Percentiles rank a stretch among this genome's conserved stretches.
Evolutionary conservation across 2,888 invertebrate genomes (phyloP).

Genomic region (Heliconius charithonia): DNA sequence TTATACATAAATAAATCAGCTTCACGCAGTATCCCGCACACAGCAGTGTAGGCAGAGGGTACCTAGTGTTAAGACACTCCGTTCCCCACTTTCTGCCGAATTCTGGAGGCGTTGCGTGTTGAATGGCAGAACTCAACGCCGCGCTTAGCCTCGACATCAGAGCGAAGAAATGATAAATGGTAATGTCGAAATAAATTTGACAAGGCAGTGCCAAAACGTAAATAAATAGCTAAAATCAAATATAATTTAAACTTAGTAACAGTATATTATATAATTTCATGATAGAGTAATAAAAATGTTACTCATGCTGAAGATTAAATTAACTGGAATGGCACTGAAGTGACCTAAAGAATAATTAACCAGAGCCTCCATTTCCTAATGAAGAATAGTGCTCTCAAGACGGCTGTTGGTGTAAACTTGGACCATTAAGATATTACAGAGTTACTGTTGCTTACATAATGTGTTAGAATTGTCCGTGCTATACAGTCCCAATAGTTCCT

Average conservation of each 20-base stretch:
- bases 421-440: conserved; percentile 78
- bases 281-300: not conserved
- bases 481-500: conserved; percentile 22
- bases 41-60: too few species aligned
- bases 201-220: not conserved
- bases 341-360: conserved; percentile 82
- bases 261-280: not conserved
- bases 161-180: too few species aligned
- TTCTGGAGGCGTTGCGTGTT: too few species aligned
- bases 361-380: conserved; percentile 72
- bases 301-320: conserved; percentile 75
- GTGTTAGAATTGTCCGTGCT: conserved; percentile 21
- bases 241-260: not conserved
- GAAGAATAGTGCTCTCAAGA: conserved; percentile 78
- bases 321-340: conserved; percentile 79
- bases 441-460: conserved; percentile 32
- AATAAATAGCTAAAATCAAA: not conserved
- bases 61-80: too few species aligned
- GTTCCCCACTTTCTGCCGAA: too few species aligned
- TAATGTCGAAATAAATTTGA: not conserved
- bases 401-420: conserved; percentile 76
- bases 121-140: too few species aligned
- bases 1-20: not conserved
- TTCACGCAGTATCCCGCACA: too few species aligned
- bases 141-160: too few species aligned